These are phyloP conservation scores for Actinopyga echinites DNA, from an alignment of 53 echinoderm and acorn worm species.

Conservation along the genomic window DNA sequence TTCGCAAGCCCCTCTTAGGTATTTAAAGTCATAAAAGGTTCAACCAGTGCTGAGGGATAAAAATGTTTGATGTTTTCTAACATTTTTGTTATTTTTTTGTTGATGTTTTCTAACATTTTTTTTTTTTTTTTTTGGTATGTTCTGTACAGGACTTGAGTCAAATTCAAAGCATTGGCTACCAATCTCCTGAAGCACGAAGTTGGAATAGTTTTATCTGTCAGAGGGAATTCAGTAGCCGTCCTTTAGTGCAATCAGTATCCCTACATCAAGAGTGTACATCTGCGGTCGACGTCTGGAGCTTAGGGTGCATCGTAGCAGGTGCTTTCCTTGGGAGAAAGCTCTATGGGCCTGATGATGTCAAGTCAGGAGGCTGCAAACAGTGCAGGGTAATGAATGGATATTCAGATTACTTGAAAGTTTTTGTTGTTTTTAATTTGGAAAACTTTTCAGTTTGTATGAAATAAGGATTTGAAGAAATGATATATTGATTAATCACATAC, in stretches of 20 bases:
- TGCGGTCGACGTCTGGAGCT: conserved; percentile 83
- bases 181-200: conserved; percentile 80
- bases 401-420: too few species aligned
- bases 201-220: conserved; percentile 81
- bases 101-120: too few species aligned
- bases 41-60: too few species aligned
- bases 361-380: conserved; percentile 73
- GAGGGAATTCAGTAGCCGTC: conserved; percentile 47
- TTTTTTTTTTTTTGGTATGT: background rate
- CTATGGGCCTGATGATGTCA: conserved; percentile 79
- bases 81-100: too few species aligned
- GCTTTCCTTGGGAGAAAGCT: conserved; percentile 77
- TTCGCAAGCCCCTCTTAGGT: too few species aligned
- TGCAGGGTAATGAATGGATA: conserved; percentile 55
- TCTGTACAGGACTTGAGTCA: conserved; percentile 74
- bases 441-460: too few species aligned
- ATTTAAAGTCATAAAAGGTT: too few species aligned
- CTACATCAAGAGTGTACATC: conserved; percentile 69
- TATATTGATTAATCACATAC: too few species aligned
- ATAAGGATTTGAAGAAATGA: too few species aligned
- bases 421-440: too few species aligned
- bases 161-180: conserved; percentile 93
- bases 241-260: conserved; percentile 29
- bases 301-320: conserved; percentile 75
- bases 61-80: too few species aligned